phyloP scores from a whole-genome alignment of 1,140 invertebrate species.

The Cydia strobilella region DNA sequence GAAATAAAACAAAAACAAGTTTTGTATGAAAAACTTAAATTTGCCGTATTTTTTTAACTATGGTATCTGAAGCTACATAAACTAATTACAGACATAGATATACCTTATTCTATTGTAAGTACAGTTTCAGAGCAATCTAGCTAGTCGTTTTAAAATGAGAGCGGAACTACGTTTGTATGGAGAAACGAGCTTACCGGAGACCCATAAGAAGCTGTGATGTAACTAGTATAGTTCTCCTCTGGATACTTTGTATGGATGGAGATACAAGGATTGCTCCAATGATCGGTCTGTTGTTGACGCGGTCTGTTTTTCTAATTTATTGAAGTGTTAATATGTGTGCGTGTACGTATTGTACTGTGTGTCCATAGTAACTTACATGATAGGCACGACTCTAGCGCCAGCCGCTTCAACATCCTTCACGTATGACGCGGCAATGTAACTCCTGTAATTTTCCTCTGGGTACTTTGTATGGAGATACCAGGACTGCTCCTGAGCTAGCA shows the following conservation, averaged over 20 bases:
- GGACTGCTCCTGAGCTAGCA: conserved; percentile 82
- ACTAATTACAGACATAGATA: too few relatives aligned
- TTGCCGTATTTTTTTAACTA: too few relatives aligned
- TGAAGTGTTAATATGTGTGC: too few relatives aligned
- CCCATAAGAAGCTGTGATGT: conserved; percentile 90
- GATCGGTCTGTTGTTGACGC: conserved; percentile 69
- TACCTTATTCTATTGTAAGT: too few relatives aligned
- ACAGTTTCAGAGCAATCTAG: too few relatives aligned
- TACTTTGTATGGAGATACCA: conserved; percentile 64
- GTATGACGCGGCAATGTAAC: conserved; percentile 89
- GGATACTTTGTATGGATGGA: conserved; percentile 70
- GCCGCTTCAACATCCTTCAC: conserved; percentile 89
- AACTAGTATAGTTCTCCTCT: conserved; percentile 77
- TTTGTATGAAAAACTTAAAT: too few relatives aligned
- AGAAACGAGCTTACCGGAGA: too few relatives aligned
- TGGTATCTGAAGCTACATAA: too few relatives aligned
- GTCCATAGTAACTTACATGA: conserved; percentile 82
- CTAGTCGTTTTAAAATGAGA: too few relatives aligned
- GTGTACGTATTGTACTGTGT: too few relatives aligned
- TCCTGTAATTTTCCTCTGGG: conserved; percentile 64
- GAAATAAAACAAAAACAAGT: too few relatives aligned
- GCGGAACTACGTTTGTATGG: too few relatives aligned
- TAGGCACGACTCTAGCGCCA: conserved; percentile 88
- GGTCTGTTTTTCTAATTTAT: conserved; percentile 79
- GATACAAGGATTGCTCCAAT: conserved; percentile 78